These are phyloP conservation scores for Dicaeum eximium DNA, from an alignment of 2,113 vertebrate genomes.

Conservation along the genomic window DNA sequence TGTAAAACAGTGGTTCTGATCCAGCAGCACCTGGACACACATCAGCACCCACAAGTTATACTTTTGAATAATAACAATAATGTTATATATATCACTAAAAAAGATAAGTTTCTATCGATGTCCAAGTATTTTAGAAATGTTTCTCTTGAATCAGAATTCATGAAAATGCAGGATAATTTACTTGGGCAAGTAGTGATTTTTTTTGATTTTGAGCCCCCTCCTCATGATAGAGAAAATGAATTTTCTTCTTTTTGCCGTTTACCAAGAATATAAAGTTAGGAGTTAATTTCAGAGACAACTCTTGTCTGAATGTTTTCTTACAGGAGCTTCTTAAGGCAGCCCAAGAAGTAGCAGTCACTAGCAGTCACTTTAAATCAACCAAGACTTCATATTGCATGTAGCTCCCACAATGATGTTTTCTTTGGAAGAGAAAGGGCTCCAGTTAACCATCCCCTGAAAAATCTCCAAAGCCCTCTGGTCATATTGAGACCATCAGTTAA, in stretches of 20 bases:
- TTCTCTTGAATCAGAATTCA: background rate
- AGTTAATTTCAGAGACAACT: background rate
- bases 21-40: background rate
- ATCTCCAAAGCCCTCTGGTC: constrained; percentile 1
- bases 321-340: background rate
- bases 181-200: background rate
- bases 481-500: constrained; percentile 25
- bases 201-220: background rate
- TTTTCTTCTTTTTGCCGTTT: background rate
- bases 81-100: background rate
- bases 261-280: background rate
- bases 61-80: background rate
- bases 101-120: background rate
- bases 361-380: constrained; percentile 21
- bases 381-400: background rate
- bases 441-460: constrained; percentile 3
- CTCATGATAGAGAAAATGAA: background rate
- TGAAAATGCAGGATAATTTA: background rate
- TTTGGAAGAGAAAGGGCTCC: constrained; percentile 19
- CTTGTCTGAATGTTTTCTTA: background rate
- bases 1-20: background rate
- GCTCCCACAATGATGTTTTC: constrained; percentile 1
- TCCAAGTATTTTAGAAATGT: background rate
- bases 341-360: constrained; percentile 17
- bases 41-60: background rate